Base-by-base conservation (phyloP, 2,113 vertebrate genomes). In the Plectropomus leopardus region DNA sequence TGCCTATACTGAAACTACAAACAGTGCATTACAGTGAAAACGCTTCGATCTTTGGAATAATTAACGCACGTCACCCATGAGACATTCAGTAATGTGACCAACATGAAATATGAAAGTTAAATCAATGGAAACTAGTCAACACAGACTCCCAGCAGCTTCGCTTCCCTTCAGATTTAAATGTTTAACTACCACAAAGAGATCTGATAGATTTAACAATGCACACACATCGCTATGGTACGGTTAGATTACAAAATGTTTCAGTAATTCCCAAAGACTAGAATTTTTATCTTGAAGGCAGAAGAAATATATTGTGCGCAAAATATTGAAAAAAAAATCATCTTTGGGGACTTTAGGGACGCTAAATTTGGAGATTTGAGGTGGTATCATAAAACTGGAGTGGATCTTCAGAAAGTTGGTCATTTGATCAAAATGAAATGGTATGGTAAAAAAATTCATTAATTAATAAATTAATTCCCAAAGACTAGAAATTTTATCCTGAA, bases 61-160 rank as follows among this genome's bases (percentile, higher is more conserved):
- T 54, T 28, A 67, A n/a, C 63, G n/a, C 23, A 48, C 10, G 13
- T 61, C 16, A 53, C 10, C 23, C 23, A 42, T 44, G 30, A 67
- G 6, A 67, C 34, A 26, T 7, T 28, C 15, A 4, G n/a, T n/a
- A n/a, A n/a, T n/a, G n/a, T n/a, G 44, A 48, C 10, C n/a, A 64
- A 64, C 40, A 51, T 67, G 13, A 75, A 26, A 45, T n/a, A 44
- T 54, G 8, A 0, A 74, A 45, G 6, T 24, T 75, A 65, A 16
- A 30, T 30, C 8, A 63, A 28, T 66, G 23, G 21, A 21, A 10
- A 54, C 9, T 5, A 28, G 19, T 54, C 7, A 17, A n/a, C n/a
- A 24, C 10, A 17, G 21, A 70, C 26, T 4, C 23, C 16, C 3
- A 59, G 57, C 63, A 61, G 58, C 58, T 63, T 66, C 6, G 16